A percentile compares a stretch with the other conserved stretches of the same genome.
Conservation (phyloP, 2,113 vertebrate species). For the Coreoperca whiteheadi region DNA sequence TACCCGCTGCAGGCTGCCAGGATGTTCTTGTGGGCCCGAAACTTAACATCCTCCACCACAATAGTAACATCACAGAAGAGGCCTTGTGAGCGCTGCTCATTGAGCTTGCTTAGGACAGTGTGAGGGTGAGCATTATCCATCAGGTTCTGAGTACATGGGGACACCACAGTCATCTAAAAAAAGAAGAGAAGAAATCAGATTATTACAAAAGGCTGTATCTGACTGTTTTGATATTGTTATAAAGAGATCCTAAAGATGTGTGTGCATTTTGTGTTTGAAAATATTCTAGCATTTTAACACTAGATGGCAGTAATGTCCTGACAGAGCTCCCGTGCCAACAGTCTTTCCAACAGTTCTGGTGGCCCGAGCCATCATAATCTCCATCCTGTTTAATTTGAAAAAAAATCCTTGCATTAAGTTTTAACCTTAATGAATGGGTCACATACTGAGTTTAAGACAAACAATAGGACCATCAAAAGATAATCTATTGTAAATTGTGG, state of each 20-base stretch:
- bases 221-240: background rate
- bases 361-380: conserved; percentile 10
- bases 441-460: background rate
- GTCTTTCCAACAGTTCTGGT: conserved; percentile 16
- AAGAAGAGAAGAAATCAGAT: conserved; percentile 22
- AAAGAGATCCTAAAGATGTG: background rate
- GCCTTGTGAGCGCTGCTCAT: conserved; percentile 95
- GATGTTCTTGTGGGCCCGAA: conserved; percentile 96
- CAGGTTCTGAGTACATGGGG: conserved; percentile 88
- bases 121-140: conserved; percentile 93
- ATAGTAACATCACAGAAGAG: conserved; percentile 97
- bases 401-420: background rate
- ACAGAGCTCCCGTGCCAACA: conserved; percentile 24
- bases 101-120: conserved; percentile 92
- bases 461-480: background rate
- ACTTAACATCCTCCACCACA: conserved; percentile 98
- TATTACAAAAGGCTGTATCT: conserved; percentile 3
- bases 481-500: background rate
- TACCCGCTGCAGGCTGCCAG: conserved; percentile 96
- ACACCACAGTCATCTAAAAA: conserved; percentile 94
- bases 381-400: background rate
- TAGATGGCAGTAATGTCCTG: conserved; percentile 81
- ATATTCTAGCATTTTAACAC: conserved; percentile 61
- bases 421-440: background rate
- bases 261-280: conserved; percentile 11